phyloP scores from a whole-genome alignment of 1,140 invertebrate genomes.

The Drosophila pectinifera region DNA sequence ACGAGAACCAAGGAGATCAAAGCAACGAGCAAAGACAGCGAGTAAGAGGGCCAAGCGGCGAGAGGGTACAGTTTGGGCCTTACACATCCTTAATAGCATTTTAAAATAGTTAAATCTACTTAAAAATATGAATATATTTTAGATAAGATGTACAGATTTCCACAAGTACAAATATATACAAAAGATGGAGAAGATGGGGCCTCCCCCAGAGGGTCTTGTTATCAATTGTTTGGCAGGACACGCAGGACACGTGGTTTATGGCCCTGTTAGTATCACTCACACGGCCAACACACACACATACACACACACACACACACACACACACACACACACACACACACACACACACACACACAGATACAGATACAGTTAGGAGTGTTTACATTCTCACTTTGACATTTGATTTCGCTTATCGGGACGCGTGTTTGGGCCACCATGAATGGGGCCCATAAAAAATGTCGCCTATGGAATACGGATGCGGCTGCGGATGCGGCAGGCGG shows the following conservation, averaged over 20 bases:
- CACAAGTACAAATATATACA: too few species aligned
- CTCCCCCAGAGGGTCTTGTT: slow-evolving; percentile 9
- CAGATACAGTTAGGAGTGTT: slow-evolving; percentile 65
- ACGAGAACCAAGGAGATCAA: too few species aligned
- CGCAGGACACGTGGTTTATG: slow-evolving; percentile 43
- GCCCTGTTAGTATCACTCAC: slow-evolving; percentile 33
- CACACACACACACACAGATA: slow-evolving; percentile 11
- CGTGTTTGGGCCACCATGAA: slow-evolving; percentile 47
- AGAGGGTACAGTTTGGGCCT: too few species aligned
- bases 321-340: slow-evolving; percentile 27
- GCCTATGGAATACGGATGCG: slow-evolving; percentile 43
- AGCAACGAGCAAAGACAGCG: too few species aligned
- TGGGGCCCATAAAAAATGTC: slow-evolving; percentile 63
- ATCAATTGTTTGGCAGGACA: slow-evolving; percentile 30
- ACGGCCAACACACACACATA: slow-evolving; percentile 30
- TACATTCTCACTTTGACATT: slow-evolving; percentile 76
- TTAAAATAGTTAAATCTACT: too few species aligned
- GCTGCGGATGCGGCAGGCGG: neutral
- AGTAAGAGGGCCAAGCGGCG: too few species aligned
- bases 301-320: slow-evolving; percentile 10
- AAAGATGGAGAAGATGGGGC: too few species aligned
- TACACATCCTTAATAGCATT: too few species aligned
- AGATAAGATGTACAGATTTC: too few species aligned
- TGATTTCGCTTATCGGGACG: slow-evolving; percentile 72
- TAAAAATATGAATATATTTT: neutral